Conservation (phyloP, 2,797 vertebrate genomes). For the Brotula barbata region DNA sequence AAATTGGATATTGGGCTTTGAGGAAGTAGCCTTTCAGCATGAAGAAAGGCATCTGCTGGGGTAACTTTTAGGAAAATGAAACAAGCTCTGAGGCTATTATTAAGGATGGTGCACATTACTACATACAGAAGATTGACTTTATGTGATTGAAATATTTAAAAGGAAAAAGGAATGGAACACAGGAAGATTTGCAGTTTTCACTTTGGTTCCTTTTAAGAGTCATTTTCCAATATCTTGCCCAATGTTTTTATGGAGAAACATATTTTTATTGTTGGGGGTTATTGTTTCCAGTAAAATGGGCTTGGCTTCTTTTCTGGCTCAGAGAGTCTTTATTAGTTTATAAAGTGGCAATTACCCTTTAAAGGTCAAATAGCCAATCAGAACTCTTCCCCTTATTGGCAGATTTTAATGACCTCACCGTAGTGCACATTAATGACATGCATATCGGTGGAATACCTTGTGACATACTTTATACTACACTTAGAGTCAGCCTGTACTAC, state of each 20-base stretch:
- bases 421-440: constrained; percentile 54
- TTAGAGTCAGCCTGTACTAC: constrained; percentile 41
- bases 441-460: constrained; percentile 32
- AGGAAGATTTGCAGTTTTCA: constrained; percentile 40
- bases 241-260: constrained; percentile 72
- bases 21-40: constrained; percentile 31
- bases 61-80: constrained; percentile 50
- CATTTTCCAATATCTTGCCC: constrained; percentile 56
- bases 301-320: constrained; percentile 64
- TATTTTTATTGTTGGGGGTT: constrained; percentile 74
- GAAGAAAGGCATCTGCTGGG: constrained; percentile 20
- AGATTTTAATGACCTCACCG: constrained; percentile 71
- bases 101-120: constrained; percentile 51
- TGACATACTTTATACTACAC: constrained; percentile 44
- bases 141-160: constrained; percentile 67
- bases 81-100: constrained; percentile 43
- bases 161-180: constrained; percentile 39
- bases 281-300: constrained; percentile 70
- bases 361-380: constrained; percentile 81
- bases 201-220: constrained; percentile 64
- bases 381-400: constrained; percentile 62
- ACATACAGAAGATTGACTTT: constrained; percentile 46
- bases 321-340: constrained; percentile 72
- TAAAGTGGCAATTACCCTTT: constrained; percentile 81
- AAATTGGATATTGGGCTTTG: constrained; percentile 42